These are phyloP conservation scores for Characodon lateralis DNA, from an alignment of 2,797 vertebrate genomes.

Conservation along the genomic window DNA sequence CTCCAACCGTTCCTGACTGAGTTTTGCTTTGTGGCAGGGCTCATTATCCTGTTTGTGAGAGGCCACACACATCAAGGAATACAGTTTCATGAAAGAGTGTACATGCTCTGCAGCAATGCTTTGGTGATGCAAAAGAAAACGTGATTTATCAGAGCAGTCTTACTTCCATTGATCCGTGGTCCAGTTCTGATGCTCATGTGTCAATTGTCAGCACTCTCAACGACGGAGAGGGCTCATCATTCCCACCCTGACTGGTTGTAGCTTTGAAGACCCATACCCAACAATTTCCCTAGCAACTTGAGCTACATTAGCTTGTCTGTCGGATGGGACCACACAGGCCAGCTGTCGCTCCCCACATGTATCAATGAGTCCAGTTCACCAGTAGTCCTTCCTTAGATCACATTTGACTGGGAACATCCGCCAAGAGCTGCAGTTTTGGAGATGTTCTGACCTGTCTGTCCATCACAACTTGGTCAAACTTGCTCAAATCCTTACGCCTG, in stretches of 20 bases:
- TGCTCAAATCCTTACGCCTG: background rate
- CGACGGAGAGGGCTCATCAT: background rate
- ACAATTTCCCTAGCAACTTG: background rate
- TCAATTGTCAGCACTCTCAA: background rate
- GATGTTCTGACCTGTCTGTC: background rate
- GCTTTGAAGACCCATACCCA: background rate
- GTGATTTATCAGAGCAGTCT: background rate
- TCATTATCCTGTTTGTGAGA: background rate
- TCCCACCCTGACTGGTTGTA: background rate
- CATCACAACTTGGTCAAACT: too few species aligned
- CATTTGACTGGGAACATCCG: background rate
- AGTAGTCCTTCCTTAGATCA: background rate
- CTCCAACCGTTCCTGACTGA: background rate
- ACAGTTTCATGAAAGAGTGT: background rate
- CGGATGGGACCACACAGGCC: background rate
- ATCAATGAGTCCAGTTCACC: background rate
- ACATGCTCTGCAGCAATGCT: background rate
- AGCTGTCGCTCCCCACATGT: background rate
- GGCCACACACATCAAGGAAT: background rate
- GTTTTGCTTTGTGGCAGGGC: background rate
- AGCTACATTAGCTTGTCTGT: background rate
- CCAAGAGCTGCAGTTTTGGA: background rate
- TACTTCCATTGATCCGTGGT: background rate
- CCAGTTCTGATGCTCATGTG: background rate
- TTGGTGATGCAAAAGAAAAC: background rate